Percentiles rank a stretch among this genome's conserved stretches.
These are phyloP conservation scores for Luperina testacea DNA, from an alignment of 2,888 invertebrate species.

Conservation along the genomic window DNA sequence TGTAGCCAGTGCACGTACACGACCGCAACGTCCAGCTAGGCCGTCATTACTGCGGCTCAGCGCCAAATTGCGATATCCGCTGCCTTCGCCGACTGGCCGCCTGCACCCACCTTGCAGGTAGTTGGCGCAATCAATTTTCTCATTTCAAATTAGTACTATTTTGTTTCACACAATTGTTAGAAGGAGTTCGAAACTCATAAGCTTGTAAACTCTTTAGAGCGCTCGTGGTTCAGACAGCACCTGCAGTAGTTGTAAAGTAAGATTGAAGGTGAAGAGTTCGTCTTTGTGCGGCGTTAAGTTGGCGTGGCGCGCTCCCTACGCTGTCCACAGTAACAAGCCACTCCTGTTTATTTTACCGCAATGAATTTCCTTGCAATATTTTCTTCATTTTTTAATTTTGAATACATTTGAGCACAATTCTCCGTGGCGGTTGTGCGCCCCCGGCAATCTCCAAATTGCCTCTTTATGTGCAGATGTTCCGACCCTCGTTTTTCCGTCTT, in stretches of 20 bases:
- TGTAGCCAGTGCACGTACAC: slow-evolving; percentile 82
- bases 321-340: slow-evolving; percentile 82
- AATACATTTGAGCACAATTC: slow-evolving; percentile 90
- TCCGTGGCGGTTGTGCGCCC: slow-evolving; percentile 87
- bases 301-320: slow-evolving; percentile 59
- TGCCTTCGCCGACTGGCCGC: slow-evolving; percentile 65
- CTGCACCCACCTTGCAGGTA: slow-evolving; percentile 57
- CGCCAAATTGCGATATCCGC: slow-evolving; percentile 87
- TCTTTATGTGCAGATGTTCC: slow-evolving; percentile 90
- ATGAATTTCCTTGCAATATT: slow-evolving; percentile 88
- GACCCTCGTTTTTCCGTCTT: slow-evolving; percentile 89
- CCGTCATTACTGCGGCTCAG: slow-evolving; percentile 82
- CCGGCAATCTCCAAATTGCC: slow-evolving; percentile 90
- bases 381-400: slow-evolving; percentile 88
- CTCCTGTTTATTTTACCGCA: slow-evolving; percentile 89
- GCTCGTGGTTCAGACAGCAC: slow-evolving; percentile 20
- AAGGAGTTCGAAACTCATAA: slow-evolving; percentile 9
- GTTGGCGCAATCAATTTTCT: slow-evolving; percentile 57
- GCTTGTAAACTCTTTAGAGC: slow-evolving; percentile 4
- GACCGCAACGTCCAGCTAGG: slow-evolving; percentile 73
- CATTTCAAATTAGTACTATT: slow-evolving; percentile 57
- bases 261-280: slow-evolving; percentile 49
- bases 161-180: slow-evolving; percentile 20
- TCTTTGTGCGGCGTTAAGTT: slow-evolving; percentile 54
- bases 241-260: slow-evolving; percentile 30